Evolutionary conservation across 2,797 vertebrate species (phyloP), one percentile per base, ranked within the genome.

Genomic region (Sparus aurata): DNA sequence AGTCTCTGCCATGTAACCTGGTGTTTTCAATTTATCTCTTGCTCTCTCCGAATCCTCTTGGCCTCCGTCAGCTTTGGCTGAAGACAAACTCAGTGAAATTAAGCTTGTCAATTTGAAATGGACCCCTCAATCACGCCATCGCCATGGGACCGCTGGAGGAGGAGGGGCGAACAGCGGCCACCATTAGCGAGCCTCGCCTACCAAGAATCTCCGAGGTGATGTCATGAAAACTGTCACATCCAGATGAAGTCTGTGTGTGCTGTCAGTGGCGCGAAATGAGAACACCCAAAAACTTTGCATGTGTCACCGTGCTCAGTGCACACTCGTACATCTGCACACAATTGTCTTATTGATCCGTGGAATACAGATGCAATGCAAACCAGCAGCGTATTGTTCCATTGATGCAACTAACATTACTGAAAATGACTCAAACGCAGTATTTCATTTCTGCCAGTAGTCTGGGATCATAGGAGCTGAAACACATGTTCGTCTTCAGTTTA

Each of bases 1-100:
- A 79, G 82, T 60, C 49, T 46, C 47, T 77, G 78, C 85, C 85
- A 85, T 47, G 68, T 12, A 60, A 68, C 49, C 89, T 47, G 61
- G 15, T 91, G 88, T 85, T 90, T 90, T 66, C 77, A 82, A 71
- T 88, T 92, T 80, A 49, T 82, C 27, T 75, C 25, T 22, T 38
- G 58, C 69, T 74, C 69, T 47, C 46, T 73, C 49, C 1, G 13
- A 63, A 46, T 46, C 50, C 76, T 80, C 67, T 73, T 70, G 73
- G 72, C 71, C 59, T 82, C 47, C 7, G 12, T 58, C 22, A 30
- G 67, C 62, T 65, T 69, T 64, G 43, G 58, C 70, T 86, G 64
- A 5, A 74, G 50, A 73, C 43, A 70, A 75, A 77, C 58, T 78
- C 46, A 18, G 61, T 30, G 52, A 92, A 93, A 90, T 83, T 49